Base-by-base conservation (phyloP, 2,888 invertebrate species). In the Ctenicera cuprea region DNA sequence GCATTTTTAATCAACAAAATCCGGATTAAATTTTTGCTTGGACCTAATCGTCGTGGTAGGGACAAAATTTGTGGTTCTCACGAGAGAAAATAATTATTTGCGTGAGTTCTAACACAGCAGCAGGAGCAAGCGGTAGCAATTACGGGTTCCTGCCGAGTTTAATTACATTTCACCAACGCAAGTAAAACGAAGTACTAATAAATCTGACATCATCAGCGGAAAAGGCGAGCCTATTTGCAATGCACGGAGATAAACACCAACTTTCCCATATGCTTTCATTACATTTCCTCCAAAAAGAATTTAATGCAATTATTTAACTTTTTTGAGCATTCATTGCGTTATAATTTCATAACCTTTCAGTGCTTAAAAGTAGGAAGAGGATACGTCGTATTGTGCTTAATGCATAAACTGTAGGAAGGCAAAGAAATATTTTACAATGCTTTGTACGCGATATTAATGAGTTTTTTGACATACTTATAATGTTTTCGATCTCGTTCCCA, bases 161-260 rank as follows among this genome's bases (percentile, higher is more conserved):
- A 62, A 62, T 62, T 62, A 22, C 62, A 26, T 62, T 62, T 62
- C 62, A 62, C 62, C 38, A 62, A 62, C 43, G 62, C 62, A 62
- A n/a, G 43, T 57, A 33, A 37, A 57, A 52, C 52, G 26, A 52
- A 48, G n/a, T 16, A 33, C 57, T 38, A 62, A 62, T 43, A 62
- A n/a, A 62, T 41, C 62, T 62, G 62, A 62, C 62, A 62, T 62
- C 62, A 62, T 62, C 62, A 9, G 22, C 62, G 62, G 62, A 62
- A 57, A 62, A 38, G 62, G 62, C 62, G 62, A 62, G 62, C n/a
- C 62, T 41, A n/a, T 26, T 62, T 16, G 12, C 12, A 18, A 62
- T 43, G 62, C 43, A 14, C 7, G n/a, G 43, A 62, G 62, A 62
- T 16, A 54, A 30, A 18, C 4, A 16, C 8, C 14, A 37, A 57